A percentile compares a stretch with the other conserved stretches of the same genome.
Conservation (phyloP, 1,140 invertebrate genomes). For the Macrocentrus cingulum region DNA sequence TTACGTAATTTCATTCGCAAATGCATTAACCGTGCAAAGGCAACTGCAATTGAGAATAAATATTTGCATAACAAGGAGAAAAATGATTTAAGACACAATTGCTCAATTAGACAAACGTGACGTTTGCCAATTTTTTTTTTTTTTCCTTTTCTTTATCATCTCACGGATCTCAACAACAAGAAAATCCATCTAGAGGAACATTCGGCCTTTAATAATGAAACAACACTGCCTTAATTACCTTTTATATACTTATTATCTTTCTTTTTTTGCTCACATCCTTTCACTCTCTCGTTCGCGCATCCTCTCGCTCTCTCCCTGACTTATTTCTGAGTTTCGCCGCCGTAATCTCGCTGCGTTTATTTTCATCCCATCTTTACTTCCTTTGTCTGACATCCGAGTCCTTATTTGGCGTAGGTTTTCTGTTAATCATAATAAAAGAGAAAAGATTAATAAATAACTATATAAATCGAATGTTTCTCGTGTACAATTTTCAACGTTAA, state of each 20-base stretch:
- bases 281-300: no score
- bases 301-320: no score
- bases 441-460: constrained; percentile 18
- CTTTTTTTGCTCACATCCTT: no score
- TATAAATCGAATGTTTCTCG: constrained; percentile 10
- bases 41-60: neutral
- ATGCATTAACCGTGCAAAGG: neutral
- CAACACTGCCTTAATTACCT: no score
- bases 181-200: no score
- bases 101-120: neutral
- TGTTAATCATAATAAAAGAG: constrained; percentile 36
- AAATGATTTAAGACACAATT: constrained; percentile 7
- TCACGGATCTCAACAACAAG: neutral
- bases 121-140: neutral
- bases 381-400: constrained; percentile 59
- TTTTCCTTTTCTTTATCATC: neutral
- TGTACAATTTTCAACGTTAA: no score
- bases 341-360: no score
- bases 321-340: no score
- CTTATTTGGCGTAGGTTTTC: constrained; percentile 57
- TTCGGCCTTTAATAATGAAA: no score
- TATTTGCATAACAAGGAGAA: neutral
- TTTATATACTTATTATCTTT: no score
- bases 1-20: neutral
- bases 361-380: constrained; percentile 57